These are phyloP conservation scores for Amphiprion percula DNA, from an alignment of 2,113 vertebrate species.

Conservation along the genomic window DNA sequence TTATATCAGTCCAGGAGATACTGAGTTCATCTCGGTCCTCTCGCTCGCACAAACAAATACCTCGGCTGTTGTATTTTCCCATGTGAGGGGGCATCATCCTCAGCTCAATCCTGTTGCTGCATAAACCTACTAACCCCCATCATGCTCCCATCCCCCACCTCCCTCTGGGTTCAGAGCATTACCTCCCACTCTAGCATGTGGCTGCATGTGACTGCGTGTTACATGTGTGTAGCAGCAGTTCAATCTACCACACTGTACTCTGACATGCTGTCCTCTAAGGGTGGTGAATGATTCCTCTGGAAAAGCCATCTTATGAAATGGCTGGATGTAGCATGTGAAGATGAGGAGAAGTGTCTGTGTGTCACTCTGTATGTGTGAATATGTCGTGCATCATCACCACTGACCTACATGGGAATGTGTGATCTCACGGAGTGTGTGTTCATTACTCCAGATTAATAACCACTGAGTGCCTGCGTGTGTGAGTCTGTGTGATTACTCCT, in stretches of 20 bases:
- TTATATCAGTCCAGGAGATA: slow-evolving; percentile 27
- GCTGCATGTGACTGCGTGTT: slow-evolving; percentile 56
- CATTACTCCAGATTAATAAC: slow-evolving; percentile 40
- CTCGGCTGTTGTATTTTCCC: slow-evolving; percentile 34
- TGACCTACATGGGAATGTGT: slow-evolving; percentile 32
- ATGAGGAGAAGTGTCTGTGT: slow-evolving; percentile 4
- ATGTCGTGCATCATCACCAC: slow-evolving; percentile 24
- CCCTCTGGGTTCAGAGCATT: slow-evolving; percentile 55
- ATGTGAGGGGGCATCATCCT: slow-evolving; percentile 31
- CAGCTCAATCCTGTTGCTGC: slow-evolving; percentile 48
- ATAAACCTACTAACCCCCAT: slow-evolving; percentile 65
- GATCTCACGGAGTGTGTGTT: slow-evolving; percentile 24
- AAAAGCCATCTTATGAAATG: slow-evolving; percentile 6
- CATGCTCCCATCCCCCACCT: slow-evolving; percentile 58
- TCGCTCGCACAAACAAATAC: slow-evolving; percentile 15
- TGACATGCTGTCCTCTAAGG: neutral
- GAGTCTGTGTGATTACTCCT: neutral
- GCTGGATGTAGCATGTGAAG: neutral
- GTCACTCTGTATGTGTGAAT: neutral
- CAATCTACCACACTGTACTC: slow-evolving; percentile 34
- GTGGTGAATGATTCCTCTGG: neutral
- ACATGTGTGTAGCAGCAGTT: slow-evolving; percentile 32
- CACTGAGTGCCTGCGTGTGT: neutral
- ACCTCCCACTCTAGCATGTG: slow-evolving; percentile 65
- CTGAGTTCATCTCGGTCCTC: slow-evolving; percentile 15